Evolutionary conservation across 1,140 invertebrate genomes (phyloP).

Genomic region (Lordiphosa stackelbergi): DNA sequence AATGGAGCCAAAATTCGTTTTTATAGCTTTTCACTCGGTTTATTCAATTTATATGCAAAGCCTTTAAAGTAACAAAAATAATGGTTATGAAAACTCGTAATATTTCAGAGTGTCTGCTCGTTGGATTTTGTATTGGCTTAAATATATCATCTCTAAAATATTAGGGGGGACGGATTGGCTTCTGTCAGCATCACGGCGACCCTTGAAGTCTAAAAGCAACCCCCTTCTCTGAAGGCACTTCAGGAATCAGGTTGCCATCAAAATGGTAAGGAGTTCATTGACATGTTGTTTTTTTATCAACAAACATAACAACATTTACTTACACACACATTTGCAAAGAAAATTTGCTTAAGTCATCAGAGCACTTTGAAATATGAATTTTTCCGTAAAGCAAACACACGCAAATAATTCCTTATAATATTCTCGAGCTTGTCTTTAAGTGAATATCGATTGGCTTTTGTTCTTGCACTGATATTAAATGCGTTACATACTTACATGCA

Average conservation of each 20-base stretch:
- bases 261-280: constrained; percentile 44
- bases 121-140: constrained; percentile 4
- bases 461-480: background rate
- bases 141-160: constrained; percentile 18
- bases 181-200: background rate
- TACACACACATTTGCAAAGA: constrained; percentile 14
- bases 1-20: constrained; percentile 30
- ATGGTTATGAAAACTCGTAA: constrained; percentile 4
- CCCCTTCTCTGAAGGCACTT: constrained; percentile 11
- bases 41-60: constrained; percentile 30
- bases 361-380: constrained; percentile 24
- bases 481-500: constrained; percentile 7
- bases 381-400: constrained; percentile 2
- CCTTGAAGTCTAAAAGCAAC: constrained; percentile 12
- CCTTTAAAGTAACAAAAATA: constrained; percentile 3
- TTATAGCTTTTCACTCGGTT: constrained; percentile 15
- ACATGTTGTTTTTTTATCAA: constrained; percentile 29
- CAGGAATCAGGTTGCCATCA: constrained; percentile 21
- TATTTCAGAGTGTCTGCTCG: constrained; percentile 4
- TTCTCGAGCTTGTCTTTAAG: constrained; percentile 22
- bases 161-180: background rate
- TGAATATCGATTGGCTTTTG: constrained; percentile 60
- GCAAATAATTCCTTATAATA: constrained; percentile 12
- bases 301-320: constrained; percentile 26
- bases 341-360: constrained; percentile 53